Conservation (phyloP, 2,113 vertebrate species). For the Xerus inauris region DNA sequence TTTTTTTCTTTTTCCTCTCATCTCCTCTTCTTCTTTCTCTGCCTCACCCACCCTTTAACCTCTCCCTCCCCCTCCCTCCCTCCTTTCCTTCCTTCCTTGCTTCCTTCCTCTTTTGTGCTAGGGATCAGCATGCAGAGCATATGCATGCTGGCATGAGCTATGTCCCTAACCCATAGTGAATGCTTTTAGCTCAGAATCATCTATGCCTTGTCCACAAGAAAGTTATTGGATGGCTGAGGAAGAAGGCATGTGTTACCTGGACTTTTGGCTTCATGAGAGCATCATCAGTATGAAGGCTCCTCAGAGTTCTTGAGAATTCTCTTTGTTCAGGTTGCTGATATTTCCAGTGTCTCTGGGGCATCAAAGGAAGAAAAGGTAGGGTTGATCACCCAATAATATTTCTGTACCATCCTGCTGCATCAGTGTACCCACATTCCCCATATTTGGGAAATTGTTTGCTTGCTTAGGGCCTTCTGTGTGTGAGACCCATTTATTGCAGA, state of each 20-base stretch:
- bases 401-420: neutral
- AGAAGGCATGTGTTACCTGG: neutral
- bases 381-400: neutral
- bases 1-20: too few species aligned
- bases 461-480: neutral
- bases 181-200: neutral
- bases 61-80: too few species aligned
- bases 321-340: conserved; percentile 46
- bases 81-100: too few species aligned
- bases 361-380: neutral
- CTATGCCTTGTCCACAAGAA: neutral
- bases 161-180: neutral
- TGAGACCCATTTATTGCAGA: neutral
- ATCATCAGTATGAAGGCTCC: neutral
- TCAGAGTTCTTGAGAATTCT: neutral
- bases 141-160: neutral
- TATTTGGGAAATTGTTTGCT: neutral
- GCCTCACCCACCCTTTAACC: too few species aligned
- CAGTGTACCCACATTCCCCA: neutral
- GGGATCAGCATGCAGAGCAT: neutral
- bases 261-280: neutral
- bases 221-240: neutral
- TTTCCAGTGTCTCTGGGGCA: neutral
- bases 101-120: neutral
- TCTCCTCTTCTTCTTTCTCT: too few species aligned